Evolutionary conservation across 2,888 invertebrate species (phyloP).

Genomic region (Leistus spinibarbis): DNA sequence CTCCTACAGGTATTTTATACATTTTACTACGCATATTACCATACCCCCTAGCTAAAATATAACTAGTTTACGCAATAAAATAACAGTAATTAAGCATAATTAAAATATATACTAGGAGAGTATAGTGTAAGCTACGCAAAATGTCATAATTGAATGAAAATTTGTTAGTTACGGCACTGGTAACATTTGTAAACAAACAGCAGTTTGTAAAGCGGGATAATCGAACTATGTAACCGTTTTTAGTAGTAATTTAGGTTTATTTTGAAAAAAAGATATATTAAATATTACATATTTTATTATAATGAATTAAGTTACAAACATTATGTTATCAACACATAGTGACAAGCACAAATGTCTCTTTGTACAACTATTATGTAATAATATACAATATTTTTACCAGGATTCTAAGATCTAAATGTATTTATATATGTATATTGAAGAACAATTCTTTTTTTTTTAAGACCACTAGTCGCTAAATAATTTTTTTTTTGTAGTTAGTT

Average conservation of each 20-base stretch:
- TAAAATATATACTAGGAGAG: neutral
- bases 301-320: slow-evolving; percentile 50
- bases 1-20: neutral
- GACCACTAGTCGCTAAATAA: slow-evolving; percentile 37
- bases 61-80: neutral
- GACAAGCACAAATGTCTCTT: slow-evolving; percentile 44
- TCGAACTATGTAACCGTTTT: slow-evolving; percentile 44
- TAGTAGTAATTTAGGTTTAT: slow-evolving; percentile 20
- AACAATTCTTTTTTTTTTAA: slow-evolving; percentile 38
- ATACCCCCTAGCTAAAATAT: neutral
- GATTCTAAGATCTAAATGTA: slow-evolving; percentile 37
- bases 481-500: slow-evolving; percentile 33
- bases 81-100: neutral
- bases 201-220: slow-evolving; percentile 48
- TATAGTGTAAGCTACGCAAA: neutral
- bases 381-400: slow-evolving; percentile 46
- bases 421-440: slow-evolving; percentile 41
- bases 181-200: slow-evolving; percentile 52
- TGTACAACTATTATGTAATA: slow-evolving; percentile 48
- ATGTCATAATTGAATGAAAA: neutral
- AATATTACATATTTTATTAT: slow-evolving; percentile 48
- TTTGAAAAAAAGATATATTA: slow-evolving; percentile 31
- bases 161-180: slow-evolving; percentile 40
- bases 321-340: slow-evolving; percentile 47
- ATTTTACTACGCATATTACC: neutral